Base-by-base conservation (phyloP, 2,113 vertebrate species). In the Sprattus sprattus region DNA sequence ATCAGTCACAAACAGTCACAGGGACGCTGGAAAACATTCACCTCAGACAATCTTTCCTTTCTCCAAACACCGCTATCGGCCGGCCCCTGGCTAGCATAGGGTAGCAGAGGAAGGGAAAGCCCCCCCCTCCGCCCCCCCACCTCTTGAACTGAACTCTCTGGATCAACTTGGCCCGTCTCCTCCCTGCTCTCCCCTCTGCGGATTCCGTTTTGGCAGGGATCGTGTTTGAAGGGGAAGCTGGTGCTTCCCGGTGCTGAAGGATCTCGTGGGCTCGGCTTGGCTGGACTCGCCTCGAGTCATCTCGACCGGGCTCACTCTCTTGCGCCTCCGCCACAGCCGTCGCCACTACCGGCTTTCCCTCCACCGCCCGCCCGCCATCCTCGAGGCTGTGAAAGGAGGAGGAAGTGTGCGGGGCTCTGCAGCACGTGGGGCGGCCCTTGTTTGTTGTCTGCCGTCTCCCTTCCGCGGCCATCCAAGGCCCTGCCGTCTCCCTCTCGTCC, bases 341-440 rank as follows among this genome's bases (percentile, higher is more conserved):
- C 20, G 60, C 20, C 20, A n/a, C 60, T 22, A 25, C 4, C 7
- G 20, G 84, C 67, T 64, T 85, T 84, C 85, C 32, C 78, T 83
- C 85, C 85, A 83, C 88, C 89, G 84, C 89, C 91, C 84, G 84
- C 81, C 90, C 85, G 87, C 89, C 92, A 91, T 93, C 93, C 93
- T 94, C 93, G 92, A 93, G 91, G 92, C 89, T 86, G 89, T 89
- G 93, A 92, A 92, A 64, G 91, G 92, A 90, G 90, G 90, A 89
- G 93, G 91, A 87, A 89, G 91, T 94, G 88, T 92, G 90, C 81
- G 67, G 88, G 67, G 44, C 64, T 86, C 75, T 64, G 84, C 60
- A 85, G 82, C 18, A 52, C 85, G 75, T 20, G 22, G 60, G 60
- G 60, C n/a, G 60, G 22, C 20, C n/a, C 60, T 64, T n/a, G 60